phyloP scores from a whole-genome alignment of 2,888 invertebrate species.

The Dasysyrphus tricinctus region DNA sequence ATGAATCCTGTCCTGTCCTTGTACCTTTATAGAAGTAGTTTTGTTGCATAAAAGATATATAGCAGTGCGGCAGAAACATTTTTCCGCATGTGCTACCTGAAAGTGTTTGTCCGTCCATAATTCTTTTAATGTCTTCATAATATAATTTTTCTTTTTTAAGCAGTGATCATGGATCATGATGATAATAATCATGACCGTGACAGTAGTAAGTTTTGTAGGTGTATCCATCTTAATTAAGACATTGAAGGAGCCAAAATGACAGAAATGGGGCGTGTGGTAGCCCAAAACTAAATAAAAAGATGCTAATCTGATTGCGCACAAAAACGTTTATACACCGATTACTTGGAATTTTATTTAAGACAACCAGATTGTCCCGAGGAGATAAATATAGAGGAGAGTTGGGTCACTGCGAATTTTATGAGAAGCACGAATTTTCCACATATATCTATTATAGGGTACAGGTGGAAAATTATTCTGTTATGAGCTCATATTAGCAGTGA shows the following conservation, averaged over 20 bases:
- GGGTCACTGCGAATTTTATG: slow-evolving; percentile 51
- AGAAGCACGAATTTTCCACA: slow-evolving; percentile 46
- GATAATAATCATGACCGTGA: slow-evolving; percentile 38
- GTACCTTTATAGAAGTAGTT: not conserved
- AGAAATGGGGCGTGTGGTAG: slow-evolving; percentile 70
- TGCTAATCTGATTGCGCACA: slow-evolving; percentile 58
- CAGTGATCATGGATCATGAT: slow-evolving; percentile 17
- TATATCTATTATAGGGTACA: slow-evolving; percentile 25
- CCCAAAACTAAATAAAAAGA: slow-evolving; percentile 41
- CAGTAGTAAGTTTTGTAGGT: slow-evolving; percentile 56
- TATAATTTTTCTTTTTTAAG: not conserved
- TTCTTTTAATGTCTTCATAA: slow-evolving; percentile 60
- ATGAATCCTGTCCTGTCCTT: too few species aligned
- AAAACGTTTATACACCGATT: slow-evolving; percentile 72
- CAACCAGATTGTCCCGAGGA: slow-evolving; percentile 49
- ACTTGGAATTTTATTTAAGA: slow-evolving; percentile 58
- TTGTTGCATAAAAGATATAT: not conserved
- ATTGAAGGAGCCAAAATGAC: slow-evolving; percentile 51
- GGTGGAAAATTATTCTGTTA: slow-evolving; percentile 67
- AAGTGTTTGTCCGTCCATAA: slow-evolving; percentile 49
- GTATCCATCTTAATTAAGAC: slow-evolving; percentile 74
- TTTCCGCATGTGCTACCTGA: slow-evolving; percentile 72
- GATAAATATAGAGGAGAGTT: slow-evolving; percentile 37
- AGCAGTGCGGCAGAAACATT: slow-evolving; percentile 44
- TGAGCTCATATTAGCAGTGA: slow-evolving; percentile 64